Evolutionary conservation across 1,140 invertebrate species (phyloP).

Genomic region (Bursaphelenchus mucronatus): DNA sequence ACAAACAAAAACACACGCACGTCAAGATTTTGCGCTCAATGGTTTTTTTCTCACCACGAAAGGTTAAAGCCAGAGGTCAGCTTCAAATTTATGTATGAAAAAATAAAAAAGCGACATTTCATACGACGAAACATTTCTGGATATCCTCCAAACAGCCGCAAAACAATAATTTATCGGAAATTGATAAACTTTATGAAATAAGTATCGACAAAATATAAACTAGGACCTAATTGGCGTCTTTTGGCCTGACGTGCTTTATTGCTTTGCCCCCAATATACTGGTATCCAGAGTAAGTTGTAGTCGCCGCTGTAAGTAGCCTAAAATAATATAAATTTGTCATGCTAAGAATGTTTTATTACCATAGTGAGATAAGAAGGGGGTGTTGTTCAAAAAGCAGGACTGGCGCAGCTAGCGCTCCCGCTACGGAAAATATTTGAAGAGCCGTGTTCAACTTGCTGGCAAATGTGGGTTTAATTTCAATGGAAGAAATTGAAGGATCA

Average conservation of each 20-base stretch:
- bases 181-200: no score
- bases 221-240: no score
- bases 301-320: conserved; percentile 29
- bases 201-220: no score
- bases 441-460: conserved; percentile 82
- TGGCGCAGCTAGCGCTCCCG: conserved; percentile 74
- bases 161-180: no score
- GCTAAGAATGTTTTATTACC: conserved; percentile 64
- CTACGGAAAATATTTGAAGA: conserved; percentile 76
- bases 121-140: no score
- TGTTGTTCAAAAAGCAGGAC: conserved; percentile 76
- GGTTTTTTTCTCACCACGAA: no score
- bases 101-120: no score
- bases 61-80: no score
- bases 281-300: conserved; percentile 22
- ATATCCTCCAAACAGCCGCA: no score
- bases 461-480: conserved; percentile 81
- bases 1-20: no score
- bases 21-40: no score
- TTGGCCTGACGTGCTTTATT: conserved; percentile 19
- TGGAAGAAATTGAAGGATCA: conserved; percentile 80
- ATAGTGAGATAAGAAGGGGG: conserved; percentile 71
- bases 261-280: conserved; percentile 29
- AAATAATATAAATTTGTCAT: conserved; percentile 1
- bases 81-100: no score